phyloP scores from a whole-genome alignment of 2,797 vertebrate species.

The Nasua narica region DNA sequence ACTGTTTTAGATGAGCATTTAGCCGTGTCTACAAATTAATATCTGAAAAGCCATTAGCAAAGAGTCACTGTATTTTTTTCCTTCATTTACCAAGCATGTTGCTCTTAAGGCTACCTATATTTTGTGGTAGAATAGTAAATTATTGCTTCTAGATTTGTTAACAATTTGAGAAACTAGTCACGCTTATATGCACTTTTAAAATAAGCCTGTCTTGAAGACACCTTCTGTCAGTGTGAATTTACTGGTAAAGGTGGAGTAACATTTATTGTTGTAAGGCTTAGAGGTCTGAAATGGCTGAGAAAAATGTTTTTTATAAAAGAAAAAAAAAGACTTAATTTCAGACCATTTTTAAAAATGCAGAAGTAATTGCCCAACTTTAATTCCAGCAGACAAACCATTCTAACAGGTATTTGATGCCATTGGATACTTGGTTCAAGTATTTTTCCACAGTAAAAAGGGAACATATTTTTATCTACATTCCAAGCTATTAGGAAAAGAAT shows the following conservation, averaged over 20 bases:
- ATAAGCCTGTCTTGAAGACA: constrained; percentile 57
- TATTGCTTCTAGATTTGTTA: constrained; percentile 62
- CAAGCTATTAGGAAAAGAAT: constrained; percentile 55
- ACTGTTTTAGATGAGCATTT: constrained; percentile 45
- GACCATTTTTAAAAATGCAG: constrained; percentile 59
- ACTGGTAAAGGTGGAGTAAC: constrained; percentile 45
- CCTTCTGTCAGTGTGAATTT: constrained; percentile 42
- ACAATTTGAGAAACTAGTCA: constrained; percentile 64
- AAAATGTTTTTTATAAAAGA: constrained; percentile 27
- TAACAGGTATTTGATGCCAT: constrained; percentile 54
- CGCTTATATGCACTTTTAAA: constrained; percentile 55
- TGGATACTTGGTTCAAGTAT: constrained; percentile 27
- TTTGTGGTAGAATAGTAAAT: constrained; percentile 66
- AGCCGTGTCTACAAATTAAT: constrained; percentile 54
- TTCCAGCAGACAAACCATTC: constrained; percentile 39
- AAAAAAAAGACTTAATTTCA: constrained; percentile 27
- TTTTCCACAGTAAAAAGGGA: constrained; percentile 37
- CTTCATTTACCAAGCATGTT: constrained; percentile 57
- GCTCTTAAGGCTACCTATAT: constrained; percentile 51
- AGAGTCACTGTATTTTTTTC: neutral
- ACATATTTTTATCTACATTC: constrained; percentile 59
- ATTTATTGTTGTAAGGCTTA: constrained; percentile 53
- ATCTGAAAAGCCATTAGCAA: constrained; percentile 38
- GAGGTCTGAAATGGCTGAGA: constrained; percentile 54
- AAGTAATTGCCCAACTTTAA: constrained; percentile 69